Percentiles rank a stretch among this genome's conserved stretches.
Conservation (phyloP, 2,113 vertebrate genomes). For the Ameiurus melas region DNA sequence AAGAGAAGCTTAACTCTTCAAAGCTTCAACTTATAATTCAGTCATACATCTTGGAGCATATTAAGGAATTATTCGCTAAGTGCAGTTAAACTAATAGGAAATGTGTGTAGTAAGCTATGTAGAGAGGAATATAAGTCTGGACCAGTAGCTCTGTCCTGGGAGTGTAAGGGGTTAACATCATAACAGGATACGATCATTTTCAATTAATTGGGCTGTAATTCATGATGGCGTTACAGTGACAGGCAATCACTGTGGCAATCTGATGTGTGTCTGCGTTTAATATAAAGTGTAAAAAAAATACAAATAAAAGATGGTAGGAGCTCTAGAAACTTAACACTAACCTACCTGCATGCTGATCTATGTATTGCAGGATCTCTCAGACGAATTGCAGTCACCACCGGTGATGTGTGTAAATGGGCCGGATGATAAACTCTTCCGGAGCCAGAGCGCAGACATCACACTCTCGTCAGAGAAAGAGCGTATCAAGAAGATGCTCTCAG, state of each 20-base stretch:
- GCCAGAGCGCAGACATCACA: conserved; percentile 91
- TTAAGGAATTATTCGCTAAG: not conserved
- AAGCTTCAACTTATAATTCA: too few relatives aligned
- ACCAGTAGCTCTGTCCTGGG: not conserved
- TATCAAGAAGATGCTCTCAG: conserved; percentile 95
- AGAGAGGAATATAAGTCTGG: not conserved
- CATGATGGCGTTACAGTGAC: not conserved
- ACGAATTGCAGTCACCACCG: conserved; percentile 77
- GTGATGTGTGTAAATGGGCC: conserved; percentile 87
- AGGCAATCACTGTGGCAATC: not conserved
- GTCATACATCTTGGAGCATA: not conserved
- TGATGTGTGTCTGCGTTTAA: not conserved
- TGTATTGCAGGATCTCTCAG: conserved; percentile 72
- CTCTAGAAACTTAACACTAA: not conserved
- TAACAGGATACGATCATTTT: not conserved
- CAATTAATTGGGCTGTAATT: not conserved
- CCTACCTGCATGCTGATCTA: not conserved
- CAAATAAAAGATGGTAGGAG: not conserved
- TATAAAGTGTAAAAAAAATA: not conserved
- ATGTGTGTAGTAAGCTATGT: not conserved
- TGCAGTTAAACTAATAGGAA: not conserved
- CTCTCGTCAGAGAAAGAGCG: conserved; percentile 86
- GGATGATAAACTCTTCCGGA: conserved; percentile 91
- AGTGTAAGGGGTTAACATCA: not conserved
- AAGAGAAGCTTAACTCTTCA: not conserved